A percentile compares a stretch with the other conserved stretches of the same genome.
Conservation (phyloP, 2,113 vertebrate species). For the Pampusana beccarii region DNA sequence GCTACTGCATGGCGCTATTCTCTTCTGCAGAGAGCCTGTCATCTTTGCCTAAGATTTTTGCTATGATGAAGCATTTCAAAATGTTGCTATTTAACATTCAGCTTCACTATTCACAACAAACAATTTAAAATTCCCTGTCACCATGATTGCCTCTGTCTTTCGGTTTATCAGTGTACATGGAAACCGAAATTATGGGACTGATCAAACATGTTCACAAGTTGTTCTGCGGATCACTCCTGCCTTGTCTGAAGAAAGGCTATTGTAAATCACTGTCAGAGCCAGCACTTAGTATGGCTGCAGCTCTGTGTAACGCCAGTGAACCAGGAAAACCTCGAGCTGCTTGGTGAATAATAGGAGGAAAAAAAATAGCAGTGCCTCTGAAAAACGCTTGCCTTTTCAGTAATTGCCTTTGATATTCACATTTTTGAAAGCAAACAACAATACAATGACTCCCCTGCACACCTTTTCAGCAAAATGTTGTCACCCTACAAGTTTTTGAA, state of each 20-base stretch:
- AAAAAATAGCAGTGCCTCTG: neutral
- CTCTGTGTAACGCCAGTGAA: rapidly evolving
- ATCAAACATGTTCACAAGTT: neutral
- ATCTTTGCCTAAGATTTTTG: neutral
- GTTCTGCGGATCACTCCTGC: neutral
- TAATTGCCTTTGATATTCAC: neutral
- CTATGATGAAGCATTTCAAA: neutral
- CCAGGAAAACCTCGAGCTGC: neutral
- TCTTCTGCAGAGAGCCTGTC: neutral
- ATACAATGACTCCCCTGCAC: no score
- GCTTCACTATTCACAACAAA: neutral
- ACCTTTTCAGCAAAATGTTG: neutral
- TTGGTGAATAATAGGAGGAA: neutral
- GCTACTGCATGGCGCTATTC: rapidly evolving
- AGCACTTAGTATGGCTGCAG: rapidly evolving
- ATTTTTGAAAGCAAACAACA: neutral
- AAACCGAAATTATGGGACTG: neutral
- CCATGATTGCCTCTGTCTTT: neutral
- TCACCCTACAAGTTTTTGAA: neutral
- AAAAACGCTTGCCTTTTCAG: neutral
- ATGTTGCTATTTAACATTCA: neutral
- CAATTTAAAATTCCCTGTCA: neutral
- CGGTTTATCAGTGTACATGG: rapidly evolving
- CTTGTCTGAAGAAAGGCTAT: neutral
- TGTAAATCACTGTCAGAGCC: neutral